Evolutionary conservation across 1,140 invertebrate genomes (phyloP), one percentile per base, ranked within the genome.

Genomic region (Drosophila cardini): DNA sequence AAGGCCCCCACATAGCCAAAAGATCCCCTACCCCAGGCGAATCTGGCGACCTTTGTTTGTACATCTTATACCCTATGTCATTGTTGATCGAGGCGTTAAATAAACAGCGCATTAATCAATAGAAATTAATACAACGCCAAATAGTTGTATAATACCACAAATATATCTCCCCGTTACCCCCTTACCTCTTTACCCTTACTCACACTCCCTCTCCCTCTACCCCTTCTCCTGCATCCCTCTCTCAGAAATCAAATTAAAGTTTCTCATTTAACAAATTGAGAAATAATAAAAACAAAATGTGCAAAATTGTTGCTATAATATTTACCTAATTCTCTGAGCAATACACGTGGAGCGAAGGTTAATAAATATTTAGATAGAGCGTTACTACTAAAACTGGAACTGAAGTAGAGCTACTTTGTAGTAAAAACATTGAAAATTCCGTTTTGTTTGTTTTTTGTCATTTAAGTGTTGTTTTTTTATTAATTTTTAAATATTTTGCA

Each of bases 81-180:
- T 83, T 79, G 75, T 87, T 69, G 70, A 52, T 50, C 58, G 46
- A 82, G 83, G 78, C 82, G 83, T 84, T 87, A 86, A 87, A 83
- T 87, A 87, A 87, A 87, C 83, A 89, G 84, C 83, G 72, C 84
- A 87, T 87, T 87, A 87, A 87, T 87, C 83, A 87, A 87, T 89
- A 78, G 79, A 87, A 87, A 87, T 89, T 83, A 83, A 89, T 87
- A 86, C 82, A 79, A 70, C 79, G 79, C 67, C 75, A 87, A 86
- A 87, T 83, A 87, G 82, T 86, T 87, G 82, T 87, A 83, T 86
- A 83, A 82, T 82, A 67, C 63, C 55, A 21, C 60, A 56, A 64
- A 77, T 57, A 45, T 70, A 42, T 70, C 43, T 77, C 8, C 2
- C 34, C n/a, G n/a, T n/a, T n/a, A n/a, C n/a, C n/a, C n/a, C n/a